These are phyloP conservation scores for Porites rus DNA, from an alignment of 92 coral and sea anemone species.

Conservation along the genomic window DNA sequence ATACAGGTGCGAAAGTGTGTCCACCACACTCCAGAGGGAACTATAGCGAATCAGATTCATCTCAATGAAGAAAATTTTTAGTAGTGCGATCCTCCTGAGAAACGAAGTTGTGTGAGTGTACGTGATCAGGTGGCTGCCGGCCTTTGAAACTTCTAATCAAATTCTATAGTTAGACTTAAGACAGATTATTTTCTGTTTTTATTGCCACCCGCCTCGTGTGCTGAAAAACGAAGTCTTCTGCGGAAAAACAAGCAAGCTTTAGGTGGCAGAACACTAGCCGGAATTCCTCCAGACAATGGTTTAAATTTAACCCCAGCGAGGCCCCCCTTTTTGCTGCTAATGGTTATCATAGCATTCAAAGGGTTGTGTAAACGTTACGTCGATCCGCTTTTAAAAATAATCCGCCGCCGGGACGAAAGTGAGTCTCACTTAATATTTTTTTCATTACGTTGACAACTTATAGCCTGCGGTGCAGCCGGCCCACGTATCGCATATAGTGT, in stretches of 20 bases:
- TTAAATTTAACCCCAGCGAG: background rate
- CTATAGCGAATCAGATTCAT: too few species aligned
- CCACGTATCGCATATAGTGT: too few species aligned
- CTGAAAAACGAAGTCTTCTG: background rate
- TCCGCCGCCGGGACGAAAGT: too few species aligned
- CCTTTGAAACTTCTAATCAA: background rate
- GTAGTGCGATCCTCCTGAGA: too few species aligned
- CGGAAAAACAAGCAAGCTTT: background rate
- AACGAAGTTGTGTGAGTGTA: too few species aligned
- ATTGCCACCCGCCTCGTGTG: background rate
- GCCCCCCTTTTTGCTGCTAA: background rate
- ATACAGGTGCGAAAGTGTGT: too few species aligned
- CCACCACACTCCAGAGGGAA: too few species aligned
- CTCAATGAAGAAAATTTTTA: too few species aligned
- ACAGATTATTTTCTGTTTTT: background rate
- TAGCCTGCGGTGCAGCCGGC: too few species aligned
- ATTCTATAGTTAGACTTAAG: background rate
- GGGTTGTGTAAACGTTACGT: slow-evolving; percentile 1
- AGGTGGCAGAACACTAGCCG: background rate
- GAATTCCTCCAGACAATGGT: background rate
- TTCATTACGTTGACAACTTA: too few species aligned
- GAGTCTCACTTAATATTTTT: too few species aligned
- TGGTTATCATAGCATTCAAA: background rate
- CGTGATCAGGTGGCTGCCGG: too few species aligned
- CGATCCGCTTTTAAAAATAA: background rate